A percentile compares a stretch with the other conserved stretches of the same genome.
These are phyloP conservation scores for Heliocidaris erythrogramma DNA, from an alignment of 35 echinoderm and acorn worm species.

Conservation along the genomic window DNA sequence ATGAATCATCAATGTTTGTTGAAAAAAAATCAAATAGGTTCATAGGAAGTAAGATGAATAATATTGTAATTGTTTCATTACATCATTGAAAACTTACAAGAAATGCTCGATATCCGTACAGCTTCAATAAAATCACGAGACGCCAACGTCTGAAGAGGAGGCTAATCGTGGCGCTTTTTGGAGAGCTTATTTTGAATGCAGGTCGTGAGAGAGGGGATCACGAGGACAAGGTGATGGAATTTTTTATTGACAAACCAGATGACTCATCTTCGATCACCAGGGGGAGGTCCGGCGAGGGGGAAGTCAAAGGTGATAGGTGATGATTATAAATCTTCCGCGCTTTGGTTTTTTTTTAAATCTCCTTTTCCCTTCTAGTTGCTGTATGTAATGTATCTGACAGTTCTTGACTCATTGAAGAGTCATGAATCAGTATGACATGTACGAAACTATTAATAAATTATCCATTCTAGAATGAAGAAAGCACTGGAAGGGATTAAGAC, in stretches of 20 bases:
- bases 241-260: neutral
- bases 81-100: no score
- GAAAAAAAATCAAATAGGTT: no score
- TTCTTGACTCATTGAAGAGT: neutral
- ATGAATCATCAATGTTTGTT: no score
- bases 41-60: no score
- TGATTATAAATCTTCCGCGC: neutral
- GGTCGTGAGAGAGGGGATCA: neutral
- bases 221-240: neutral
- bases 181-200: neutral
- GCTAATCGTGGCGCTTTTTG: neutral
- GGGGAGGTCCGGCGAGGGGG: no score
- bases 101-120: no score
- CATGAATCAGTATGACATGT: neutral
- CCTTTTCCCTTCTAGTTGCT: neutral
- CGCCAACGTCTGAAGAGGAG: neutral
- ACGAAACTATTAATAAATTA: neutral
- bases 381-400: neutral
- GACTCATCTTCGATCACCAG: neutral
- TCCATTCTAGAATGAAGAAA: no score
- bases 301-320: neutral
- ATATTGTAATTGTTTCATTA: no score
- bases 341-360: neutral
- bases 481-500: no score
- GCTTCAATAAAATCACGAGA: no score